These are phyloP conservation scores for Toxotes chatareus DNA, from an alignment of 2,113 vertebrate genomes.

Conservation along the genomic window DNA sequence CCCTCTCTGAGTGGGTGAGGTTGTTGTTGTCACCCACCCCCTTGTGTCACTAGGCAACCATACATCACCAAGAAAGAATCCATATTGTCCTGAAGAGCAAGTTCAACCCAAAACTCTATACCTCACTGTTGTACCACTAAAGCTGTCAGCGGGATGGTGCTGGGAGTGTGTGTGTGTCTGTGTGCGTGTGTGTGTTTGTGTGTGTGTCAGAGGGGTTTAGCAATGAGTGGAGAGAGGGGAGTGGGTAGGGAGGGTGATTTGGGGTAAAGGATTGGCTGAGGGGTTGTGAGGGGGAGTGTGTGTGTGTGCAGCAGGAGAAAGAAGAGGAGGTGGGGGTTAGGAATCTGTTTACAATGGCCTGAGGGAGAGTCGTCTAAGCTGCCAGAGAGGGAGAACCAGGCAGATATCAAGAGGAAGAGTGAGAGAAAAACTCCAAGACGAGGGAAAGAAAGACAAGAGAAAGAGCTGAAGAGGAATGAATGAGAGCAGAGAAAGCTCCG, in stretches of 20 bases:
- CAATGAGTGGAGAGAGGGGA: constrained; percentile 48
- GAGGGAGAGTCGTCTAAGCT: constrained; percentile 65
- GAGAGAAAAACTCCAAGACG: not conserved
- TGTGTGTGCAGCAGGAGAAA: constrained; percentile 16
- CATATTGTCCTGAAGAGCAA: constrained; percentile 69
- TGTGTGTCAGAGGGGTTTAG: constrained; percentile 42
- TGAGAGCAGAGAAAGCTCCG: constrained; percentile 1
- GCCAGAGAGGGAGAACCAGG: constrained; percentile 48
- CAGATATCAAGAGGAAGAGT: constrained; percentile 21
- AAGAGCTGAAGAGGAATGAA: constrained; percentile 1
- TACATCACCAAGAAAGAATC: constrained; percentile 63
- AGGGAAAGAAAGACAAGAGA: constrained; percentile 1
- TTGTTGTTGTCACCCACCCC: not conserved
- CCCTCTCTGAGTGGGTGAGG: not conserved
- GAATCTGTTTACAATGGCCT: constrained; percentile 82
- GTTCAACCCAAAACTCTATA: constrained; percentile 54
- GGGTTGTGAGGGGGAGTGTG: constrained; percentile 41
- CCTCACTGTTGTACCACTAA: constrained; percentile 37
- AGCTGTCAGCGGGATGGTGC: constrained; percentile 27
- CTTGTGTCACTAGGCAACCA: constrained; percentile 74
- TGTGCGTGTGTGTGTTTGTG: constrained; percentile 39
- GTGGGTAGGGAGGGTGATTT: constrained; percentile 63
- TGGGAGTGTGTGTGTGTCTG: constrained; percentile 26
- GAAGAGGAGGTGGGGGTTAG: constrained; percentile 63
- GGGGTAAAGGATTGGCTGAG: constrained; percentile 74